phyloP scores from a whole-genome alignment of 2,113 vertebrate genomes.

The Triplophysa siluroides region DNA sequence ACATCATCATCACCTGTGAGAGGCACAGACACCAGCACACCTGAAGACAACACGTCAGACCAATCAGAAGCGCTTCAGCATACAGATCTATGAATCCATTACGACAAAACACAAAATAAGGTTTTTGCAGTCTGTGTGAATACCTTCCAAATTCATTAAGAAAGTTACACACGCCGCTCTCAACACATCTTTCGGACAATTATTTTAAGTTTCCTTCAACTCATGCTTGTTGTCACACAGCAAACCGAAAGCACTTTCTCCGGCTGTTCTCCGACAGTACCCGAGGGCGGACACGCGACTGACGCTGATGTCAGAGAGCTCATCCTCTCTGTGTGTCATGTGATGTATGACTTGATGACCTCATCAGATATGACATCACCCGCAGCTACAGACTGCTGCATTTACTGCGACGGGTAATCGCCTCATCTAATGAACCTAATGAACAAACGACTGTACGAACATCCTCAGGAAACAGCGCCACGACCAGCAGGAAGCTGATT shows the following conservation, averaged over 20 bases:
- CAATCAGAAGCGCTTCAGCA: too few species aligned
- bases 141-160: too few species aligned
- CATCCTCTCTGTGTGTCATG: not conserved
- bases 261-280: not conserved
- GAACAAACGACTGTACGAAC: constrained; percentile 43
- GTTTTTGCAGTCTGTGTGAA: too few species aligned
- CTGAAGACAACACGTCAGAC: not conserved
- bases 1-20: constrained; percentile 1
- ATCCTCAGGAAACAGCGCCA: constrained; percentile 2
- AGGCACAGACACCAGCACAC: not conserved
- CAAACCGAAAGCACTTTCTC: not conserved
- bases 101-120: too few species aligned
- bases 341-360: constrained; percentile 67
- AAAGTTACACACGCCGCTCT: too few species aligned
- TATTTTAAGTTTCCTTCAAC: too few species aligned
- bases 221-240: not conserved
- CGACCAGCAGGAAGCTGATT: too few species aligned
- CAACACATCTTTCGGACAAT: too few species aligned
- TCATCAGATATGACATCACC: constrained; percentile 66
- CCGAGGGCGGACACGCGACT: not conserved
- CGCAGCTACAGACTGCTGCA: constrained; percentile 36
- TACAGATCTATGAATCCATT: too few species aligned
- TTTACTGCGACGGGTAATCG: constrained; percentile 67
- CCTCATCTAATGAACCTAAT: constrained; percentile 59
- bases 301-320: not conserved